phyloP scores from a whole-genome alignment of 2,797 vertebrate genomes.

The Argentina silus region DNA sequence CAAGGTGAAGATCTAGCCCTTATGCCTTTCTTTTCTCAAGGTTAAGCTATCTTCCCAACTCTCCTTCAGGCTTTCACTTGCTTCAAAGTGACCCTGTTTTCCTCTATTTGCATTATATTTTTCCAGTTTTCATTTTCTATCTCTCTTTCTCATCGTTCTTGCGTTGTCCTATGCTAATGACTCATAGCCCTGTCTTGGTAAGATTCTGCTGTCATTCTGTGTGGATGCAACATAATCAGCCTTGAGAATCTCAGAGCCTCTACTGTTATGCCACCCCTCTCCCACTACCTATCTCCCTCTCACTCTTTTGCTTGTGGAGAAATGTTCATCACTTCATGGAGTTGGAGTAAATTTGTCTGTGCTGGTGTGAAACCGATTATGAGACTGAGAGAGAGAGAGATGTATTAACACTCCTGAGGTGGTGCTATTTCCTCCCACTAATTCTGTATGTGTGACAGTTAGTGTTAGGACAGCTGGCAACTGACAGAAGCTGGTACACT shows the following conservation, averaged over 20 bases:
- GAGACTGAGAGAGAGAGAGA: not conserved
- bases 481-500: too few species aligned
- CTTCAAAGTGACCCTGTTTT: not conserved
- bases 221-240: not conserved
- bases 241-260: not conserved
- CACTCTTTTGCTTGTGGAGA: too few species aligned
- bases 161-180: constrained; percentile 12
- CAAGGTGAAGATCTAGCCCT: constrained; percentile 79
- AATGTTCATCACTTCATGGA: constrained; percentile 4
- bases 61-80: not conserved
- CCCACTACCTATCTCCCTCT: not conserved
- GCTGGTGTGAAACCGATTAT: not conserved
- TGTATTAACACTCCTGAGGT: not conserved
- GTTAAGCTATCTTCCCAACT: not conserved
- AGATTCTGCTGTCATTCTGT: not conserved
- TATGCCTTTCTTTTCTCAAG: not conserved
- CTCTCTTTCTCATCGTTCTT: not conserved
- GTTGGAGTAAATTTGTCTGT: constrained; percentile 4
- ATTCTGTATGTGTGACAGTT: not conserved
- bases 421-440: too few species aligned
- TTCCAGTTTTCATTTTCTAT: not conserved
- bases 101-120: not conserved
- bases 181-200: not conserved
- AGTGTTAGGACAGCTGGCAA: not conserved
- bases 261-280: not conserved